These are phyloP conservation scores for Thryonomys swinderianus DNA, from an alignment of 2,113 vertebrate genomes.

Conservation along the genomic window DNA sequence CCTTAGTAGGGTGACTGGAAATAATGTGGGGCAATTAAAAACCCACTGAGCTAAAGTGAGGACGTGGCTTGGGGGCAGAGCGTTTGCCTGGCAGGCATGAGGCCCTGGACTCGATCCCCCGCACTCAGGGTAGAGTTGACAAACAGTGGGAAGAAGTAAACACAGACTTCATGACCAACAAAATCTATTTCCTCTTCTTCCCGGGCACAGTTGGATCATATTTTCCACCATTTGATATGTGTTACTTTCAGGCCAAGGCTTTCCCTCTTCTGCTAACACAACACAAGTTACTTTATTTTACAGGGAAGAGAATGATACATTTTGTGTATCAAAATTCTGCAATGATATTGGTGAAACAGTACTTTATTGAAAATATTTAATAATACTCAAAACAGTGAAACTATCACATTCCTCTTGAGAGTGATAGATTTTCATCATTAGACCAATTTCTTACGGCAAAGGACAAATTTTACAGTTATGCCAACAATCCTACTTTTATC, in stretches of 20 bases:
- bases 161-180: neutral
- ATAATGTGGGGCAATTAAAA: neutral
- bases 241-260: neutral
- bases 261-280: neutral
- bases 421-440: neutral
- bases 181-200: neutral
- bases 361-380: too few species aligned
- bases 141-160: neutral
- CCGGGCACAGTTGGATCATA: neutral
- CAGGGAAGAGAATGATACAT: neutral
- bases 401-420: neutral
- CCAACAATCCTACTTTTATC: neutral
- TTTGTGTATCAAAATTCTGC: slow-evolving; percentile 11
- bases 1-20: neutral
- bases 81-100: neutral
- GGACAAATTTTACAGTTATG: neutral
- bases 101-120: neutral
- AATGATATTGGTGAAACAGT: neutral
- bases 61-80: neutral
- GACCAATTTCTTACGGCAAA: neutral
- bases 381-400: neutral
- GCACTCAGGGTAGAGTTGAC: neutral
- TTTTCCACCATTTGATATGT: neutral
- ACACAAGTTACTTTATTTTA: neutral
- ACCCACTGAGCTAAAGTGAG: neutral